Base-by-base conservation (phyloP, 2,113 vertebrate species). In the Nycticorax nycticorax region DNA sequence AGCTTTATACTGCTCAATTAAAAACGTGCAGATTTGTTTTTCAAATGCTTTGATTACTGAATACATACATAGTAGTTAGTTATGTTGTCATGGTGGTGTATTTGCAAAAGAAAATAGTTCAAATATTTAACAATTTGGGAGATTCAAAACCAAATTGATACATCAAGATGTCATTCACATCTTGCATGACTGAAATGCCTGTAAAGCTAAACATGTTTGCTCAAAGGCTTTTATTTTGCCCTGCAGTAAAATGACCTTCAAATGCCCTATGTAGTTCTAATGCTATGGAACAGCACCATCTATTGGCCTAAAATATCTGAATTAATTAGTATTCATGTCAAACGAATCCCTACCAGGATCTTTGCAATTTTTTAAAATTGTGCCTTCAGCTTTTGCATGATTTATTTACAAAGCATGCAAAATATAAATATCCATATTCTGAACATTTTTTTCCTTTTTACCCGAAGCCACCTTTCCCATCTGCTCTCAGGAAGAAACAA, bases 281-380 rank as follows among this genome's bases (percentile, higher is more conserved):
- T n/a, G 8, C 64, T 52, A 47, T 35, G n/a, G 71, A 82, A 94
- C 7, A 96, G 93, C 94, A 85, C 95, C 96, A 97, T 85, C 96
- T 97, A 85, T n/a, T 85, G 97, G 76, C 17, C 33, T 39, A 33
- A 23, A 69, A 9, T 13, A 64, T 3, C 22, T 57, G 12, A 63
- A 52, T 64, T 78, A 26, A 86, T 91, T 67, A 76, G 41, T 66
- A 93, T 85, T 79, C 63, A 35, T 57, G 21, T 62, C 87, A 73
- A 0, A 0, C 27, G 12, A 41, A 41, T 13, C 84, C 24, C 59
- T 48, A 6, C 3, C 32, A 32, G 13, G 16, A 84, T 73, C 24
- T 39, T 76, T 22, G 33, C 19, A 67, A 55, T 68, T 73, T 87
- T 91, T 59, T 37, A 0, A 32, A 72, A 39, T 62, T 76, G 89